A percentile compares a stretch with the other conserved stretches of the same genome.
Conservation (phyloP, 1,140 invertebrate species). For the Hetaerina americana region DNA sequence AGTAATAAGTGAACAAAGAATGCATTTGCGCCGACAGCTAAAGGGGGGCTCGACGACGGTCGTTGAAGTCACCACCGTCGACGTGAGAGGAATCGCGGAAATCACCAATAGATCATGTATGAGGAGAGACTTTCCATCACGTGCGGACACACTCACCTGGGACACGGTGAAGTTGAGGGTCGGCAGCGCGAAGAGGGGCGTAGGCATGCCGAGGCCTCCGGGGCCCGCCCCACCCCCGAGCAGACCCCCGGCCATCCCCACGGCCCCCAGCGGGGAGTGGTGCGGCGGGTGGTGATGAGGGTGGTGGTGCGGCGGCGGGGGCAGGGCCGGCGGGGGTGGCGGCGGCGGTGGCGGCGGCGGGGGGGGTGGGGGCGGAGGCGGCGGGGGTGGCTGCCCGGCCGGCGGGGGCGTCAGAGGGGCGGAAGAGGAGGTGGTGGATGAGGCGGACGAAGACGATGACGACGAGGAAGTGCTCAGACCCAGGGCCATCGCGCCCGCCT, state of each 20-base stretch:
- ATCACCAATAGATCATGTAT: too few relatives aligned
- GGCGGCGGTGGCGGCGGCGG: slow-evolving; percentile 19
- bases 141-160: slow-evolving; percentile 1
- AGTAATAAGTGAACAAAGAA: too few relatives aligned
- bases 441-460: neutral
- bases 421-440: neutral
- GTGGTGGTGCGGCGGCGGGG: slow-evolving; percentile 30
- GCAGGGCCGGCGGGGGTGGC: slow-evolving; percentile 26
- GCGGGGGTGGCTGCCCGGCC: neutral
- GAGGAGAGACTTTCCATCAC: too few relatives aligned
- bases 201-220: slow-evolving; percentile 41
- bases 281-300: slow-evolving; percentile 19
- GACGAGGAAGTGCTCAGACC: neutral
- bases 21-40: too few relatives aligned
- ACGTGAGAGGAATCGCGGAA: too few relatives aligned
- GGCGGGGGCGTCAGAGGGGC: neutral
- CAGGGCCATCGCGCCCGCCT: neutral
- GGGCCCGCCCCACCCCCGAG: slow-evolving; percentile 24
- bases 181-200: slow-evolving; percentile 72
- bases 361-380: neutral
- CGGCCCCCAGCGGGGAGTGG: slow-evolving; percentile 22
- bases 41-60: too few relatives aligned
- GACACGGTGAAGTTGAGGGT: slow-evolving; percentile 81
- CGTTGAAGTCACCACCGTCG: too few relatives aligned
- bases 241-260: neutral